A percentile compares a stretch with the other conserved stretches of the same genome.
Evolutionary conservation across 2,797 vertebrate genomes (phyloP).

Genomic region (Morus bassanus): DNA sequence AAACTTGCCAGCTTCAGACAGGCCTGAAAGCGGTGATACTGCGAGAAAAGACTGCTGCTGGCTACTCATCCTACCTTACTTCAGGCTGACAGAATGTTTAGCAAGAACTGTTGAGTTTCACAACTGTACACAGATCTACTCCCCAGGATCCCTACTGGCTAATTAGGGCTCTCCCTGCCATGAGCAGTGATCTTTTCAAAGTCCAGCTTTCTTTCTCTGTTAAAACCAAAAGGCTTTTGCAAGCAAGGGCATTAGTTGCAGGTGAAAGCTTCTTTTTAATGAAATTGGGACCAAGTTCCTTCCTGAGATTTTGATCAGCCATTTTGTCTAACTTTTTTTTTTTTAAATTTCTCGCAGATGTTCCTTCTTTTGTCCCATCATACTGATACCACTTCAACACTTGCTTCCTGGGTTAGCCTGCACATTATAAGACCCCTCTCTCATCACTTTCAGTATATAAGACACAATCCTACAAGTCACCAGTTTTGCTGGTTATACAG

Average conservation of each 20-base stretch:
- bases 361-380: neutral
- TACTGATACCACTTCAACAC: neutral
- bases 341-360: neutral
- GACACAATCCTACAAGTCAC: neutral
- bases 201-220: neutral
- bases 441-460: neutral
- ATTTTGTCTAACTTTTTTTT: neutral
- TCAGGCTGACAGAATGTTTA: neutral
- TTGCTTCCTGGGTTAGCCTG: neutral
- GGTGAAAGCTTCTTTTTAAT: conserved; percentile 17
- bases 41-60: neutral
- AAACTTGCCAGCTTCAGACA: neutral
- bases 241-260: neutral
- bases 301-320: neutral
- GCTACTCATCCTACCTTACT: neutral
- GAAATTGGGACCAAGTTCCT: neutral
- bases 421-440: neutral
- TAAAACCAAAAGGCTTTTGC: conserved; percentile 20
- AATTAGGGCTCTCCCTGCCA: conserved; percentile 13
- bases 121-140: neutral
- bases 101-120: neutral
- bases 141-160: neutral
- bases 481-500: neutral
- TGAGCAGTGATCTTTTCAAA: neutral
- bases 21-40: neutral